Base-by-base conservation (phyloP, 2,888 invertebrate species). In the Hermaeophaga mercurialis region DNA sequence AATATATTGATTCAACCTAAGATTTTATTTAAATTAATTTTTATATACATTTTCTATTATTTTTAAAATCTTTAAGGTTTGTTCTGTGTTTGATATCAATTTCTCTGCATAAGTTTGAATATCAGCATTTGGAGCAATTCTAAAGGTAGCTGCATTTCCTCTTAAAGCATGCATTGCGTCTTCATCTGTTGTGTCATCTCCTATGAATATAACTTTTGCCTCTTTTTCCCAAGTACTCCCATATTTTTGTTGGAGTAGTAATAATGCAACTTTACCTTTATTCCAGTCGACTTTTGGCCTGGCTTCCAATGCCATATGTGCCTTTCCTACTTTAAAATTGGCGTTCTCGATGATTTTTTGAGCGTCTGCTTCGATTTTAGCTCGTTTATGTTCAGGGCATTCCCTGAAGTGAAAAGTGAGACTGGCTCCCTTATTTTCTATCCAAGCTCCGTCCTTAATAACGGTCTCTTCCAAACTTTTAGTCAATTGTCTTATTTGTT, bases 281-380 rank as follows among this genome's bases (percentile, higher is more conserved):
- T 94, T 90, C 94, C 94, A 94, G 70, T 90, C 85, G 0, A 94
- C 92, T 1, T 93, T 93, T 3, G 94, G 94, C 62, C 90, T 87
- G 0, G 93, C 93, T 75, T 94, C 94, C 9, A 94, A 80, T 0
- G 93, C 93, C 71, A 91, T 91, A 71, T 92, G 91, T 19, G 92
- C 90, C 34, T 86, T 82, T 34, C 88, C 88, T 0, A 91, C 87
- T 63, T 85, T 84, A 78, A 94, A 93, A 1, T 91, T 90, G 2
- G 87, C 84, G 7, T 84, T 84, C 54, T 84, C 83, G 69, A 93
- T 92, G 34, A 92, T 80, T 36, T 80, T 80, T 62, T 84, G 82
- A 0, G 92, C 92, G 66, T 84, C 83, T 11, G 84, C 83, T 1
- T 88, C 85, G 73, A 93, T 82, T 7, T 82, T 82, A 0, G 83